Base-by-base conservation (phyloP, 1,140 invertebrate species). In the Aplysia californica region DNA sequence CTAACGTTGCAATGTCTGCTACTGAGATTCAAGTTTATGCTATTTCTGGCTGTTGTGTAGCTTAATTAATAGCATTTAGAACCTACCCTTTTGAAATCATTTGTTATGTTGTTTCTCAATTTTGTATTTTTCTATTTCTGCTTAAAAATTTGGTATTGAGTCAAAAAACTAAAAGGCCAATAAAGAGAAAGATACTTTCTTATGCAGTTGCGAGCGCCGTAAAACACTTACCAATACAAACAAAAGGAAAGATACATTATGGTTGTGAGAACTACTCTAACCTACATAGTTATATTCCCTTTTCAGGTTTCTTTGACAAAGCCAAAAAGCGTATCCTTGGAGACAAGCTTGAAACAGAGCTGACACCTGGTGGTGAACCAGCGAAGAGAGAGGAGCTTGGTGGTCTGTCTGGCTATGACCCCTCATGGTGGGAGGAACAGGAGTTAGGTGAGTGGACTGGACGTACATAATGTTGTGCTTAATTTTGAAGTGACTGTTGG, bases 271-370 rank as follows among this genome's bases (percentile, higher is more conserved):
- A n/a, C 44, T 50, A 50, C n/a, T n/a, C n/a, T 15, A 50, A n/a
- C n/a, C n/a, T 50, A 50, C 23, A 64, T 3, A 31, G 31, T 64
- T 15, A 3, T 4, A 35, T 71, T 71, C 36, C 4, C 33, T 3
- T 26, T 3, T 36, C 82, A 94, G 94, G 94, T 86, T 93, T 97
- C 74, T 94, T 97, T 86, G 95, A 93, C 31, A 96, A 95, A 90
- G 95, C 95, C 0, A 97, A 96, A 83, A 96, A 95, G 83, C 96
- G 95, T 85, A 95, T 97, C 72, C 90, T 96, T 20, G 95, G 95
- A 85, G 83, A 86, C 23, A 84, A 83, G 64, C 84, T 96, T 29
- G 72, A 75, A 23, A 15, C 15, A 21, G 72, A 66, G 3, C 26
- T 33, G 20, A 23, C 10, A 18, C 15, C 35, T 1, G 10, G 21